Conservation (phyloP, 2,888 invertebrate genomes). For the Lymantria dispar region DNA sequence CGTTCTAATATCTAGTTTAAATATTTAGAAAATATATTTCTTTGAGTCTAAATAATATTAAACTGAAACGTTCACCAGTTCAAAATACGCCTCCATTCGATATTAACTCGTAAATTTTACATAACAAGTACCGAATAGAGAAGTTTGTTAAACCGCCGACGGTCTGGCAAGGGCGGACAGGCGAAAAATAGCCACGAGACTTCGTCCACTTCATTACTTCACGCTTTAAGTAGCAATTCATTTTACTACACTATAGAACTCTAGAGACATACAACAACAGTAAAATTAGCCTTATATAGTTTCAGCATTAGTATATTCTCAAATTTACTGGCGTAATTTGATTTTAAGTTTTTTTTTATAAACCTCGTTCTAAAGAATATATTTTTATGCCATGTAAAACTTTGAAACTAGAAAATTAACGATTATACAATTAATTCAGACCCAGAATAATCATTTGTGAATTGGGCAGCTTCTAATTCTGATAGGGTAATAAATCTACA, state of each 20-base stretch:
- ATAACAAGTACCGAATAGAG: constrained; percentile 76
- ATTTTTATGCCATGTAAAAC: background rate
- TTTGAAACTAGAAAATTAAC: background rate
- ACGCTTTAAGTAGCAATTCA: constrained; percentile 37
- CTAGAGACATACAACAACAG: no score
- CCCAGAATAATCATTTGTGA: background rate
- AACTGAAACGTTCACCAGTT: constrained; percentile 70
- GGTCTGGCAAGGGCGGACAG: constrained; percentile 43
- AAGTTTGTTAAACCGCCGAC: constrained; percentile 76
- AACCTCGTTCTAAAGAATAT: no score
- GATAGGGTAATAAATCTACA: background rate
- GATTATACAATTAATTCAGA: background rate
- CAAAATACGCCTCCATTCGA: constrained; percentile 71
- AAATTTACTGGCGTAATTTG: no score
- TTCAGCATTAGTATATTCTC: no score
- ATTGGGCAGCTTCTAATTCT: background rate
- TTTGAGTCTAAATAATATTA: constrained; percentile 50
- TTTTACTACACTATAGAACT: constrained; percentile 6
- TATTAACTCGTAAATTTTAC: constrained; percentile 80
- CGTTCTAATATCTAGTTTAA: no score
- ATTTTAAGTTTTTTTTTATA: no score
- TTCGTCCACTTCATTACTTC: constrained; percentile 62
- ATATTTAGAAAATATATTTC: background rate
- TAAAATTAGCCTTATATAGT: no score
- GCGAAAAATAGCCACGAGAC: constrained; percentile 30